Evolutionary conservation across 2,888 invertebrate genomes (phyloP), one percentile per base, ranked within the genome.

Genomic region (Leptinotarsa rubiginosa): DNA sequence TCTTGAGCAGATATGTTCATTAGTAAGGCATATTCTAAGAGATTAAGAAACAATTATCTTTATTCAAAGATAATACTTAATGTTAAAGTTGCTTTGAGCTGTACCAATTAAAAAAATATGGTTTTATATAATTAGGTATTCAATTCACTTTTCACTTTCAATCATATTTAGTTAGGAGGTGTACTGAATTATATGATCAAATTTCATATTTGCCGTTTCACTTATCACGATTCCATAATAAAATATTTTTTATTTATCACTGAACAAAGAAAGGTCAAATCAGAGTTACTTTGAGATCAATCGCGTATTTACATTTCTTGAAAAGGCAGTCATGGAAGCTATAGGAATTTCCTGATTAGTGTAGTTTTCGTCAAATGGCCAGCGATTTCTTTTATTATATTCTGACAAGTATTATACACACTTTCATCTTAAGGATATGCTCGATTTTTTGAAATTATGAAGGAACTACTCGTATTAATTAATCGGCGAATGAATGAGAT

Each of bases 231-330:
- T 56, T 56, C 20, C 3, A 22, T 13, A 22, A 22, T 22, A 56
- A 56, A 22, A 56, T 56, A 20, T 56, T 56, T 22, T 4, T 56
- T 22, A 56, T 56, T 56, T 22, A 56, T 25, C 22, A 3, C 56
- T 20, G 56, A 22, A 22, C 56, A 56, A 56, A 56, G 56, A 56
- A 56, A 56, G 56, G 56, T 56, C 56, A 56, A 18, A 22, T 22
- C 4, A 10, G 13, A 56, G 20, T 10, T 20, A 12, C 54, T 56
- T 50, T 18, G 7, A 52, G 18, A 18, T 52, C 20, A 56, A 56
- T 56, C 54, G 13, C 54, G 22, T 56, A 56, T 56, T 20, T 20
- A 20, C 0, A 56, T 13, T n/a, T 50, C 50, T 41, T 41, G 10
- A 41, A 41, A 41, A 10, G 10, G 41, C 52, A 18, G 12, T 5